These are phyloP conservation scores for Rhodophaea formosa DNA, from an alignment of 2,888 invertebrate species.

Conservation along the genomic window DNA sequence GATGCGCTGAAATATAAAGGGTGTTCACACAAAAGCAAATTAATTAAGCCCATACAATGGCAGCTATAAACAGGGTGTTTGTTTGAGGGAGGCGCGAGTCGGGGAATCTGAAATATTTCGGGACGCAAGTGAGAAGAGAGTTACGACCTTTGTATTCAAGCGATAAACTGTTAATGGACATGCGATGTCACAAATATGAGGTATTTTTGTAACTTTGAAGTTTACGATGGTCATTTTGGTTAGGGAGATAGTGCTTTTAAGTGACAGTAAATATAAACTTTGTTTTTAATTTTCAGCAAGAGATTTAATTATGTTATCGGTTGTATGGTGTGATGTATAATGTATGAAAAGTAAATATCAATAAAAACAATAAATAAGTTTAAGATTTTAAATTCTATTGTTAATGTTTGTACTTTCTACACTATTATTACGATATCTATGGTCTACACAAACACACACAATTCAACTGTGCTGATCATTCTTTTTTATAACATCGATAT, in stretches of 20 bases:
- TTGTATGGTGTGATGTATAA: not conserved
- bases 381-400: no score
- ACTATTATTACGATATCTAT: no score
- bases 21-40: constrained; percentile 66
- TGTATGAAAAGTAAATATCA: no score
- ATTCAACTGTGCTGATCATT: no score
- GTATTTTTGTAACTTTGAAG: constrained; percentile 9
- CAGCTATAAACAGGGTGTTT: constrained; percentile 58
- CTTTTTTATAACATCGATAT: no score
- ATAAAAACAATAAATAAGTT: no score
- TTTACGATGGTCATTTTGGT: not conserved
- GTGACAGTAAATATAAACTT: not conserved
- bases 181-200: constrained; percentile 14
- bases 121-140: constrained; percentile 18
- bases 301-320: not conserved
- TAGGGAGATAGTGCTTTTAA: not conserved
- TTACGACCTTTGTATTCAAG: constrained; percentile 8
- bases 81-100: constrained; percentile 45
- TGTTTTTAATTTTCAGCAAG: not conserved
- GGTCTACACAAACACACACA: no score
- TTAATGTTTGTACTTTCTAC: no score
- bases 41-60: constrained; percentile 67
- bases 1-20: constrained; percentile 51
- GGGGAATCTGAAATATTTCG: constrained; percentile 23
- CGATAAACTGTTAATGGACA: constrained; percentile 13